Evolutionary conservation across 2,113 vertebrate species (phyloP), one percentile per base, ranked within the genome.

Genomic region (Varanus salvator): DNA sequence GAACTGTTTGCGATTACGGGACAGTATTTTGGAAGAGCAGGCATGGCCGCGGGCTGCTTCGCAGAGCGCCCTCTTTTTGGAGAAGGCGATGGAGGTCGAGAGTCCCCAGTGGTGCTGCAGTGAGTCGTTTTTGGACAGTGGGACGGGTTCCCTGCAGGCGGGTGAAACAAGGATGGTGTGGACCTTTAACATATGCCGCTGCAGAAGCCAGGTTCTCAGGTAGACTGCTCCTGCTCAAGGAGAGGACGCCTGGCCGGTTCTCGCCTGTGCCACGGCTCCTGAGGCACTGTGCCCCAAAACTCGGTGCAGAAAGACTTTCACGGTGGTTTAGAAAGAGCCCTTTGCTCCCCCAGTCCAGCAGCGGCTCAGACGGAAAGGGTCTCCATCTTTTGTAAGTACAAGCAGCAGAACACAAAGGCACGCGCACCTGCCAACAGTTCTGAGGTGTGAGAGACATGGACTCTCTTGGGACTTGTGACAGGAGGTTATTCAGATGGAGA

Each of bases 401-500:
- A 6, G n/a, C 21, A 14, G 7, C 31, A 5, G 8, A 48, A n/a
- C 76, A 52, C 76, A 17, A 31, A 54, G 8, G 78, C 21, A 52
- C 14, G 48, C 76, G 71, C 48, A 23, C 60, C 72, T 68, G 66
- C 68, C 84, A 50, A 71, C 0, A 0, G 69, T 77, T 34, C n/a
- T 25, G 50, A 27, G 64, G 77, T 23, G 0, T 0, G 1, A 6
- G 60, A 71, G 86, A 71, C 87, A 3, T 31, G 0, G 0, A 44
- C 0, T 25, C 0, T 4, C 3, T 14, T 6, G 90, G 12, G 91
- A 86, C 23, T 0, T 38, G 86, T 1, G 89, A 86, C 92, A 34
- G 0, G 0, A 31, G 50, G 66, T 21, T 1, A 34, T 27, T 0
- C 44, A 0, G 0, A 77, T 71, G 68, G 66, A 38, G 64, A n/a